A percentile compares a stretch with the other conserved stretches of the same genome.
These are phyloP conservation scores for Acomys russatus DNA, from an alignment of 2,797 vertebrate genomes.

Conservation along the genomic window DNA sequence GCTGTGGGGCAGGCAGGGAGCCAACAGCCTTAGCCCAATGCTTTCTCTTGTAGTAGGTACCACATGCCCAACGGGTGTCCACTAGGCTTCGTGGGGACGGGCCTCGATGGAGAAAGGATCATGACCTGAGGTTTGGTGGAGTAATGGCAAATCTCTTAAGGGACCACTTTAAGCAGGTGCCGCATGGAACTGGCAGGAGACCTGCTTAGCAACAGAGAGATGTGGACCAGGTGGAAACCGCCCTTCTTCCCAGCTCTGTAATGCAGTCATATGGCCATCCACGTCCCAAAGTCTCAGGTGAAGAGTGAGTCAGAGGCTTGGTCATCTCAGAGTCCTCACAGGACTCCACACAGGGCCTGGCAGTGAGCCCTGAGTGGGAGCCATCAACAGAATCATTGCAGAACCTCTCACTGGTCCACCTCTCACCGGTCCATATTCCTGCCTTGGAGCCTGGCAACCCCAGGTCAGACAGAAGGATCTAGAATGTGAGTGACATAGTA, in stretches of 20 bases:
- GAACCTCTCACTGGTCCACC: too few relatives aligned
- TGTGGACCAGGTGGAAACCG: neutral
- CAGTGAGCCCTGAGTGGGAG: neutral
- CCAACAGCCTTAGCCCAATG: neutral
- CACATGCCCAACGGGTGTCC: neutral
- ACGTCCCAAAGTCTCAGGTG: neutral
- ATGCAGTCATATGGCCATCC: fast-evolving
- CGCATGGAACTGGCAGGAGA: fast-evolving
- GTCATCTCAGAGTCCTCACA: neutral
- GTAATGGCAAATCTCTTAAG: neutral
- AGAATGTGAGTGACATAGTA: neutral
- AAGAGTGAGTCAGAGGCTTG: neutral
- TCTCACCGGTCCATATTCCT: too few relatives aligned
- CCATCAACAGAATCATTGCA: neutral
- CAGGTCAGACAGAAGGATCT: neutral
- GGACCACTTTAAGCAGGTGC: neutral
- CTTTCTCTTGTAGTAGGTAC: neutral
- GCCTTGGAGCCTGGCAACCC: neutral
- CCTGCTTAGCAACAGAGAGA: neutral
- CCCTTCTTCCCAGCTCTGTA: neutral
- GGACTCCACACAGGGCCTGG: neutral
- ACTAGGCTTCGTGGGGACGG: neutral
- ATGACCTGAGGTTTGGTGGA: neutral
- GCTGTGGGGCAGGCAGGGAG: too few relatives aligned
- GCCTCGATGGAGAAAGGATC: neutral